Evolutionary conservation across 2,888 invertebrate species (phyloP), one percentile per base, ranked within the genome.

Genomic region (Cheilosia impressa): DNA sequence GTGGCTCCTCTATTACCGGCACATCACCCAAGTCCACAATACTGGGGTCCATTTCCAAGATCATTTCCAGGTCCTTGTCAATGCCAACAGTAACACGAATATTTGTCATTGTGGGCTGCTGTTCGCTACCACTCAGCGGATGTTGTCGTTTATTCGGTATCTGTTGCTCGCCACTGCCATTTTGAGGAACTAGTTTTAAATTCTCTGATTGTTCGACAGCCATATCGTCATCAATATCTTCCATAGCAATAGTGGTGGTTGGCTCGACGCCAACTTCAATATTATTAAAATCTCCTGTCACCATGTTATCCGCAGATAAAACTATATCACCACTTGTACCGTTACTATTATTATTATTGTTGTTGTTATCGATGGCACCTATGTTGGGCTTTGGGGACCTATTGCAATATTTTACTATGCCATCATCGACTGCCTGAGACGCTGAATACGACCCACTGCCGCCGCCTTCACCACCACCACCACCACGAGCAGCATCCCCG

Each of bases 11-110:
- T 13, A 88, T 87, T 4, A 88, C 84, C 13, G 88, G 78, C 22
- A 90, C 88, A 76, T 90, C 90, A 34, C 90, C 91, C 34, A 92
- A 90, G 90, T 94, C 94, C 62, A 94, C 93, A 90, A 94, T 93
- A 88, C 94, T 93, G 22, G 94, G 94, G 90, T 94, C 94, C 94
- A 94, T 94, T 89, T 94, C 94, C 65, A 94, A 92, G 80, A 94
- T 94, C 93, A 94, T 94, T 90, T 93, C 93, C 69, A 94, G 90
- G 90, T 94, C 94, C 84, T 94, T 93, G 89, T 94, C 94, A 88
- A 94, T 94, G 17, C 94, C 94, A 87, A 94, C 93, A 53, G 93
- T 93, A 6, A 94, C 93, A 53, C 93, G 92, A 52, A 93, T 92
- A 75, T 92, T 92, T 24, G 88, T 90, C 71, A 87, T 72, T 57